A percentile compares a stretch with the other conserved stretches of the same genome.
phyloP scores from a whole-genome alignment of 2,797 vertebrate species.

The Sebastes variabilis region DNA sequence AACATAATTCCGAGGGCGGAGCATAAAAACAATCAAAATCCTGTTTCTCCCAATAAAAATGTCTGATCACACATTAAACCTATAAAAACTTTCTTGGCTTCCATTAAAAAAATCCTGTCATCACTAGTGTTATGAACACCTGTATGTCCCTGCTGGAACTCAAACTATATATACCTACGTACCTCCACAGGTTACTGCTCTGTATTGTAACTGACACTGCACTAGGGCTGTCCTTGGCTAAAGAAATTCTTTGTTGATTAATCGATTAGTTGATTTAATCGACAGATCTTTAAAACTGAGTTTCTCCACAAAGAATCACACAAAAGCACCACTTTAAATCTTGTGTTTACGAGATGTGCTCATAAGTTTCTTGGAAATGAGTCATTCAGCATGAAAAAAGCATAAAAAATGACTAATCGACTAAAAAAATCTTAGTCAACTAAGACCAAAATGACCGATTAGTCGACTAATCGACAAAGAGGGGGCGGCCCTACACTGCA shows the following conservation, averaged over 20 bases:
- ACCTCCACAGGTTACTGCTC: neutral
- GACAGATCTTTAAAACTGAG: rapidly evolving
- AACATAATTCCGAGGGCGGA: neutral
- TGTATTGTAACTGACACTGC: rapidly evolving
- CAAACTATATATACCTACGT: rapidly evolving
- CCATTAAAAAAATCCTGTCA: neutral
- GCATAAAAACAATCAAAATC: neutral
- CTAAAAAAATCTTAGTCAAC: too few relatives aligned
- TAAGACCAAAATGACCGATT: too few relatives aligned
- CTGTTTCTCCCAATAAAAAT: neutral
- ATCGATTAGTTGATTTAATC: too few relatives aligned
- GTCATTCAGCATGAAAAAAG: too few relatives aligned
- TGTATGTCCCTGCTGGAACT: neutral
- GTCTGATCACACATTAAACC: neutral
- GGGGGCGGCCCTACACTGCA: rapidly evolving
- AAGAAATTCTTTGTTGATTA: too few relatives aligned
- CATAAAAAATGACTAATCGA: too few relatives aligned
- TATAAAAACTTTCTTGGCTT: neutral
- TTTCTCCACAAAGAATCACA: too few relatives aligned
- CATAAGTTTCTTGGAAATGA: rapidly evolving
- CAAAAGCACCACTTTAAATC: too few relatives aligned
- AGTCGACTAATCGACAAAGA: too few relatives aligned
- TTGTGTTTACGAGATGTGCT: too few relatives aligned
- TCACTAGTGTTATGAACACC: neutral
- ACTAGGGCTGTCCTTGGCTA: rapidly evolving